Evolutionary conservation across 2,888 invertebrate species (phyloP).

Genomic region (Eretmocerus hayati): DNA sequence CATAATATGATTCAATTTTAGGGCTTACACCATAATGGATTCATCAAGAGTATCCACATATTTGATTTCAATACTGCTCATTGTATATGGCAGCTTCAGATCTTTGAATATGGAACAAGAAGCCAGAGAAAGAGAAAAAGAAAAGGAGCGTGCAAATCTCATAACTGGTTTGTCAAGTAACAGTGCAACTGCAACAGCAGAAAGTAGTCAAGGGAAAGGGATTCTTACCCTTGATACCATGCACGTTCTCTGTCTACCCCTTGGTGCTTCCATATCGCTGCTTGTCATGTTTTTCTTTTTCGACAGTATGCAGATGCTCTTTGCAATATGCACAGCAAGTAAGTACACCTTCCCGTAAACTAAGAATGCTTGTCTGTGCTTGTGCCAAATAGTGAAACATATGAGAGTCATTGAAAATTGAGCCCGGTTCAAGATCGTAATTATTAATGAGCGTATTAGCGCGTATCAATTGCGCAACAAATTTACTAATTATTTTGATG

Average conservation of each 20-base stretch:
- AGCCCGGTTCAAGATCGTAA: background rate
- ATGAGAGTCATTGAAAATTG: background rate
- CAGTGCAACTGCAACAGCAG: conserved; percentile 36
- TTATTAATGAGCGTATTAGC: too few species aligned
- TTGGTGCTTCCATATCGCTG: conserved; percentile 91
- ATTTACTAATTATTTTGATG: too few species aligned
- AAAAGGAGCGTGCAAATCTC: conserved; percentile 65
- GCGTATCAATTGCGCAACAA: too few species aligned
- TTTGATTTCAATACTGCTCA: conserved; percentile 92
- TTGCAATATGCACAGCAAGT: conserved; percentile 96
- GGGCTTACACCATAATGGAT: conserved; percentile 96
- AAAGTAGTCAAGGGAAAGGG: conserved; percentile 37
- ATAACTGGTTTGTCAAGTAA: conserved; percentile 53
- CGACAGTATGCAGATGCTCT: conserved; percentile 95
- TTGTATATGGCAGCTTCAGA: conserved; percentile 95
- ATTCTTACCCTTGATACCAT: conserved; percentile 94
- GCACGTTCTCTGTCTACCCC: conserved; percentile 93
- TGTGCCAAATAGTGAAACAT: background rate
- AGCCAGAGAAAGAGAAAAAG: conserved; percentile 73
- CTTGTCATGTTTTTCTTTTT: conserved; percentile 99
- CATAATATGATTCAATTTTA: conserved; percentile 33
- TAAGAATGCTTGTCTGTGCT: too few species aligned
- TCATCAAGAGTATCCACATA: conserved; percentile 95
- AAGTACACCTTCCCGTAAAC: conserved; percentile 42
- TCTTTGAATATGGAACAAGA: conserved; percentile 95